These are phyloP conservation scores for Alethe diademata DNA, from an alignment of 2,113 vertebrate genomes.

Conservation along the genomic window DNA sequence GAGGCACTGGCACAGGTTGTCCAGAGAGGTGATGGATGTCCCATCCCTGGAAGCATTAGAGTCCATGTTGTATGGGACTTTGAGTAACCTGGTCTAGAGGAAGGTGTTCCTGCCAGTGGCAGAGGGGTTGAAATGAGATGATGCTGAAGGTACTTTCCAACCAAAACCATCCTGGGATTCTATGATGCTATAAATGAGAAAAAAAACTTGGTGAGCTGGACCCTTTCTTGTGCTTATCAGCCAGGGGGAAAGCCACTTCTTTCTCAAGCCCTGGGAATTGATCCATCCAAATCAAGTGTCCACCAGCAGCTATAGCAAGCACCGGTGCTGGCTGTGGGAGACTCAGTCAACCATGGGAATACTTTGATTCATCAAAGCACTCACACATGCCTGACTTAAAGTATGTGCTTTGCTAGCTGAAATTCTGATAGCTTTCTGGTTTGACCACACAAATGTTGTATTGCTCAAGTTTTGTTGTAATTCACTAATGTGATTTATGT, in stretches of 20 bases:
- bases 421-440: not conserved
- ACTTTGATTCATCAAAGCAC: not conserved
- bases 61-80: no score
- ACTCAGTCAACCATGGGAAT: not conserved
- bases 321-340: rapidly evolving
- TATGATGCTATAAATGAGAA: not conserved
- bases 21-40: not conserved
- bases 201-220: not conserved
- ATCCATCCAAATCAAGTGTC: not conserved
- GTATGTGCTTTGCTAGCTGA: not conserved
- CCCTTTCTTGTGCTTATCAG: not conserved
- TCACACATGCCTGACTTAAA: not conserved
- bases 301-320: not conserved
- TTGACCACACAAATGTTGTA: not conserved
- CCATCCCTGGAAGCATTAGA: no score
- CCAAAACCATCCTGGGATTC: not conserved
- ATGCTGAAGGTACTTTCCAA: not conserved
- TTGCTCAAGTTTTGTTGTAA: not conserved
- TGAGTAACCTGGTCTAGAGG: no score
- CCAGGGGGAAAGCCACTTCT: not conserved
- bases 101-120: no score
- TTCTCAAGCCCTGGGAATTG: not conserved
- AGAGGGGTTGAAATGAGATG: no score
- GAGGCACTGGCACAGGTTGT: not conserved
- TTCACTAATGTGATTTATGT: no score